phyloP scores from a whole-genome alignment of 1,140 invertebrate species.

The Patella vulgata region DNA sequence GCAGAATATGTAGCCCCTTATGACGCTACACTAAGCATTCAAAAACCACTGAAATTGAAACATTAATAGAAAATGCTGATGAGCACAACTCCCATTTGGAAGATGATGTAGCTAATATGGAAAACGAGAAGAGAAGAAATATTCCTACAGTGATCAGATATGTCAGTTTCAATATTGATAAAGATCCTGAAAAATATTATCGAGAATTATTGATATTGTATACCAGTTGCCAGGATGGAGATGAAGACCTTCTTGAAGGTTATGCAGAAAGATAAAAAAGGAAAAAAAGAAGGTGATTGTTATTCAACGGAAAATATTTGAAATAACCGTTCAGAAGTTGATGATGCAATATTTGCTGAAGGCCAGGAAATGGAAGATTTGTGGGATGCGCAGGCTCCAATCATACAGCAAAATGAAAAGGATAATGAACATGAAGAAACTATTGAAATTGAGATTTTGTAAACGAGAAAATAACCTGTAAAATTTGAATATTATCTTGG shows the following conservation, averaged over 20 bases:
- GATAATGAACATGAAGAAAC: constrained; percentile 14
- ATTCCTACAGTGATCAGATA: too few relatives aligned
- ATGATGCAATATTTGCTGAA: constrained; percentile 9
- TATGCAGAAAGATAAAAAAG: neutral
- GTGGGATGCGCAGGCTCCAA: constrained; percentile 15
- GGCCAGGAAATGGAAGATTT: constrained; percentile 13
- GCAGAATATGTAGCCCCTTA: constrained; percentile 19
- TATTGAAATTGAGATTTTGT: constrained; percentile 13
- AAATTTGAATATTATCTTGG: neutral
- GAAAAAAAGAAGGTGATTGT: neutral
- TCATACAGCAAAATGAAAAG: constrained; percentile 12
- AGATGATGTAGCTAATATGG: too few relatives aligned
- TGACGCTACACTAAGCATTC: too few relatives aligned
- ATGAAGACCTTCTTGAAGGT: constrained; percentile 19
- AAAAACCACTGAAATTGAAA: too few relatives aligned
- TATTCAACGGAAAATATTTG: too few relatives aligned
- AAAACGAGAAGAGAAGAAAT: too few relatives aligned
- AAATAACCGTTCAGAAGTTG: too few relatives aligned
- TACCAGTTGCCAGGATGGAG: constrained; percentile 9
- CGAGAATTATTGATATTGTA: constrained; percentile 21
- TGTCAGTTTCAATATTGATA: too few relatives aligned
- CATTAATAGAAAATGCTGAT: too few relatives aligned
- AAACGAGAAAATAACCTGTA: too few relatives aligned
- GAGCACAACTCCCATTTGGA: too few relatives aligned
- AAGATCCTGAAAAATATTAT: constrained; percentile 26